Percentiles rank a stretch among this genome's conserved stretches.
Evolutionary conservation across 2,888 invertebrate genomes (phyloP).

Genomic region (Leucophora obtusa): DNA sequence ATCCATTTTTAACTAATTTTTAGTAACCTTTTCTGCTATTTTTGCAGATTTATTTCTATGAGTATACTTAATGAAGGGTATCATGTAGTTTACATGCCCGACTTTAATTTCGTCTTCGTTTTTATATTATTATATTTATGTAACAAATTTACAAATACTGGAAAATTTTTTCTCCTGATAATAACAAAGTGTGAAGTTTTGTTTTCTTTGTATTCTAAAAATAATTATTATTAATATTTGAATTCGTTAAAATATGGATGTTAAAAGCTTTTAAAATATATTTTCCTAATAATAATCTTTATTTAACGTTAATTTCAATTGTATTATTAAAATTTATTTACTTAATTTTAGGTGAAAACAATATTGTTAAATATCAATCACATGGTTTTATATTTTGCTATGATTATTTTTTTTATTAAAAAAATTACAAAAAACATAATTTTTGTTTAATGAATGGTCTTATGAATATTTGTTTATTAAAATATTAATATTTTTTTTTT

Average conservation of each 20-base stretch:
- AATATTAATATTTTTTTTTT: background rate
- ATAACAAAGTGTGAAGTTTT: conserved; percentile 7
- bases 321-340: background rate
- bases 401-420: too few relatives aligned
- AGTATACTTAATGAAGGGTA: too few relatives aligned
- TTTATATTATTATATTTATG: background rate
- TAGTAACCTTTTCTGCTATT: too few relatives aligned
- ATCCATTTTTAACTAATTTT: too few relatives aligned
- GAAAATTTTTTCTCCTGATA: conserved; percentile 4
- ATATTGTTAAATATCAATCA: background rate
- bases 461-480: conserved; percentile 34
- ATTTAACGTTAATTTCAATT: background rate
- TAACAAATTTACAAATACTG: background rate
- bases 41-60: too few relatives aligned
- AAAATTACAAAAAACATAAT: too few relatives aligned
- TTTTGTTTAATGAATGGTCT: too few relatives aligned
- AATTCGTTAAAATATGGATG: background rate
- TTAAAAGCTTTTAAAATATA: background rate
- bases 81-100: too few relatives aligned
- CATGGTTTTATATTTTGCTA: too few relatives aligned
- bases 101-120: too few relatives aligned
- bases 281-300: background rate
- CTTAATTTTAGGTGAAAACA: background rate
- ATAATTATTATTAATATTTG: too few relatives aligned
- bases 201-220: too few relatives aligned